Evolutionary conservation across 1,140 invertebrate genomes (phyloP).

Genomic region (Dolichoris vasculosae): DNA sequence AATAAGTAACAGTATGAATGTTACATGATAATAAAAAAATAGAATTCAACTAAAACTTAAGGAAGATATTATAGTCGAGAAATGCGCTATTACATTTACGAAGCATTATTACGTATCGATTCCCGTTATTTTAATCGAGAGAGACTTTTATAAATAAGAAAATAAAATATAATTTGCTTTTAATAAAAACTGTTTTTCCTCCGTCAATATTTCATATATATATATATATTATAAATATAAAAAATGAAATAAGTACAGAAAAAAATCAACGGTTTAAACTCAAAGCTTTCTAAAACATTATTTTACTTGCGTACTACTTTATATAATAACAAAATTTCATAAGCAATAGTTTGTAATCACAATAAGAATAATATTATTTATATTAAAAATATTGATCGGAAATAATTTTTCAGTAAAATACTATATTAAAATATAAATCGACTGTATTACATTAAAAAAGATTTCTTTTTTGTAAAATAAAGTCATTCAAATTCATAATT

Average conservation of each 20-base stretch:
- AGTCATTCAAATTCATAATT: slow-evolving; percentile 8
- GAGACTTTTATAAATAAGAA: background rate
- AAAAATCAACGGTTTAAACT: too few relatives aligned
- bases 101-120: background rate
- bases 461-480: background rate
- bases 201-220: too few relatives aligned
- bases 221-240: too few relatives aligned
- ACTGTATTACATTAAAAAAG: background rate
- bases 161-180: background rate
- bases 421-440: background rate
- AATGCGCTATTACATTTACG: background rate
- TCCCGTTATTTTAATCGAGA: too few relatives aligned
- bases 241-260: too few relatives aligned
- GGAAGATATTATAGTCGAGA: background rate
- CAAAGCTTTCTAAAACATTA: too few relatives aligned
- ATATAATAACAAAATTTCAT: too few relatives aligned
- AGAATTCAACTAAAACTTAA: too few relatives aligned
- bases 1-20: background rate
- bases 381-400: background rate
- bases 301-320: too few relatives aligned
- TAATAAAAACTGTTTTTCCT: background rate
- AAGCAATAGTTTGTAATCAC: too few relatives aligned
- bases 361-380: too few relatives aligned
- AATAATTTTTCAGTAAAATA: background rate
- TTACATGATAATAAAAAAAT: background rate